Evolutionary conservation across 2,888 invertebrate species (phyloP).

Genomic region (Tetheella fluctuosa): DNA sequence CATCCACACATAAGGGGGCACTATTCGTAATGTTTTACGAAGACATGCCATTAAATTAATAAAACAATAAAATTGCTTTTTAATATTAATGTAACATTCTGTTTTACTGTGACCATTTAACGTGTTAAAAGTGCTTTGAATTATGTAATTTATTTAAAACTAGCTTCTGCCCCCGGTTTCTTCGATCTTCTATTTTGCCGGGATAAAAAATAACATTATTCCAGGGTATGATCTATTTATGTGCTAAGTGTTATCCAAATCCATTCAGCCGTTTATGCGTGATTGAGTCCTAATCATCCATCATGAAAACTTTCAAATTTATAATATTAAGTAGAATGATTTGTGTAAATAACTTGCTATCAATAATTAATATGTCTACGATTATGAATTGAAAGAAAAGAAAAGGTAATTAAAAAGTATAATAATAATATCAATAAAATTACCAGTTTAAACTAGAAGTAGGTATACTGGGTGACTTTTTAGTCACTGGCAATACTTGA

Average conservation of each 20-base stretch:
- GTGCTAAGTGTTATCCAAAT: no score
- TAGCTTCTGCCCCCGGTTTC: no score
- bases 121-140: neutral
- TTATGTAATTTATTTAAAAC: neutral
- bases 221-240: no score
- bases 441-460: neutral
- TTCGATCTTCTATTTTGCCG: no score
- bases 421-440: no score
- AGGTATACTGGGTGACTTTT: no score
- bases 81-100: constrained; percentile 1
- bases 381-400: neutral
- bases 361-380: neutral
- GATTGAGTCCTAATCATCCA: no score
- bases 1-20: constrained; percentile 36
- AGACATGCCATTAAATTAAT: constrained; percentile 6
- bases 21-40: neutral
- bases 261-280: no score
- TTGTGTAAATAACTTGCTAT: neutral
- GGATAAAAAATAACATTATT: no score
- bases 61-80: neutral
- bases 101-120: neutral
- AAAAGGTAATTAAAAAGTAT: neutral
- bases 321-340: no score
- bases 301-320: no score
- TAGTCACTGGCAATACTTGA: no score